These are phyloP conservation scores for Trichomycterus rosablanca DNA, from an alignment of 2,113 vertebrate species.

Conservation along the genomic window DNA sequence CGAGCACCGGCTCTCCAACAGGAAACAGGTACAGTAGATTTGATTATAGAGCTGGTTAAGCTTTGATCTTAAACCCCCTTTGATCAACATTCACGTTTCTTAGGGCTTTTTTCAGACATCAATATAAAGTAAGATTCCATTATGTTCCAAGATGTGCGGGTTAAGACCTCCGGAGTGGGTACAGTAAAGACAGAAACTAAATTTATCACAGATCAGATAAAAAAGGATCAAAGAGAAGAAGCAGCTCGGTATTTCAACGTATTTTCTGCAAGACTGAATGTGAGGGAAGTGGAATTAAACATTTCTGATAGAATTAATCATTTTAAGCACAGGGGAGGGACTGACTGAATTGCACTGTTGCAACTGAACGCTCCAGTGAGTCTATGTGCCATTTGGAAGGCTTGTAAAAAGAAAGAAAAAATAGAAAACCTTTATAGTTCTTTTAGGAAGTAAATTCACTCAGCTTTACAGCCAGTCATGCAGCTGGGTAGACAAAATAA, in stretches of 20 bases:
- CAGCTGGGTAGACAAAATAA: too few species aligned
- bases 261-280: constrained; percentile 31
- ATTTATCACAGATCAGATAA: constrained; percentile 34
- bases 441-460: too few species aligned
- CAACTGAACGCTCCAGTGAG: background rate
- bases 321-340: too few species aligned
- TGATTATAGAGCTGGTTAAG: constrained; percentile 1
- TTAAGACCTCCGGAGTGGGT: constrained; percentile 17
- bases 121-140: constrained; percentile 26
- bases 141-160: constrained; percentile 23
- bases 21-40: too few species aligned
- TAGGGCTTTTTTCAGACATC: constrained; percentile 16
- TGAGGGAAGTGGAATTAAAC: constrained; percentile 4
- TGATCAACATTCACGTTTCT: constrained; percentile 31
- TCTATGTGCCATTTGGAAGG: background rate
- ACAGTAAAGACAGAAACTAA: constrained; percentile 16
- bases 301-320: constrained; percentile 14
- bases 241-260: constrained; percentile 31
- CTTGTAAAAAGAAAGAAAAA: too few species aligned
- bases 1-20: too few species aligned
- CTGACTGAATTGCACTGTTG: constrained; percentile 5
- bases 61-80: constrained; percentile 36
- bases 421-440: too few species aligned
- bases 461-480: too few species aligned
- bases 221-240: constrained; percentile 37